phyloP scores from a whole-genome alignment of 2,797 vertebrate species.

The Gymnothorax reevesii region DNA sequence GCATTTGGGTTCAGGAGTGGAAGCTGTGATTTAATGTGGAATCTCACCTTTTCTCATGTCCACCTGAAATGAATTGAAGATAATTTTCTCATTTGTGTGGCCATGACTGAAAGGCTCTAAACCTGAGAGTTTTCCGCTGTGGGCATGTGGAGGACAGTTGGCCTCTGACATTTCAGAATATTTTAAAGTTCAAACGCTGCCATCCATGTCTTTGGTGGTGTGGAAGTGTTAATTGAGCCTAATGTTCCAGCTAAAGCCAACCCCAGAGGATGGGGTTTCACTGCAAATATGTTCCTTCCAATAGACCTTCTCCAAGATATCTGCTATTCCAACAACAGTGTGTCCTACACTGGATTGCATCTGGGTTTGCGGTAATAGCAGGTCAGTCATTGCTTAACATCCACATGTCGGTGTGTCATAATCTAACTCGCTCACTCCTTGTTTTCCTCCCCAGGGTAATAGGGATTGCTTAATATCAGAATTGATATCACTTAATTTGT shows the following conservation, averaged over 20 bases:
- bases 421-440: background rate
- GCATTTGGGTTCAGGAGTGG: background rate
- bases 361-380: background rate
- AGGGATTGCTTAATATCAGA: background rate
- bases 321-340: conserved; percentile 66
- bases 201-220: conserved; percentile 31
- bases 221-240: conserved; percentile 44
- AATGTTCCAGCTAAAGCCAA: conserved; percentile 30
- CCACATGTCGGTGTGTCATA: background rate
- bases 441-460: background rate
- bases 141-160: background rate
- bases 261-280: conserved; percentile 41
- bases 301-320: conserved; percentile 47
- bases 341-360: conserved; percentile 43
- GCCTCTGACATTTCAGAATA: background rate
- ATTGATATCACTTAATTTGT: background rate
- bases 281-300: conserved; percentile 56
- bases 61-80: background rate
- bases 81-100: background rate
- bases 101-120: background rate
- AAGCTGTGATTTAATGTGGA: background rate
- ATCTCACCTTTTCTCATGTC: background rate
- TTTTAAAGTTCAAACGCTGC: conserved; percentile 5
- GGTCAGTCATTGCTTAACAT: conserved; percentile 7
- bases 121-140: background rate